Conservation (phyloP, 2,888 invertebrate species). For the Dicranocentrus wangi region DNA sequence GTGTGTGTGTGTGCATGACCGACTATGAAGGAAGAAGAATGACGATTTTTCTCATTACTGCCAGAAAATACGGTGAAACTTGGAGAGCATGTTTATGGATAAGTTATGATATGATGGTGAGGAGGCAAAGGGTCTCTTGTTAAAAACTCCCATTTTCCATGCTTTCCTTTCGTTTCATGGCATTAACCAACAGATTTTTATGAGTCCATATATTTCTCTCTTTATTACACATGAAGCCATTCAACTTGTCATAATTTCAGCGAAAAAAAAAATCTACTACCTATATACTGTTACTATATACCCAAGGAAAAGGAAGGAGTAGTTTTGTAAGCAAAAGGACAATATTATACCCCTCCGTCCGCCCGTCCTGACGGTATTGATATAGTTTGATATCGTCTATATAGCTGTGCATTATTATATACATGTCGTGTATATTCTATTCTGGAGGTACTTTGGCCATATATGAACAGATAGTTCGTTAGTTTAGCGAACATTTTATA, state of each 20-base stretch:
- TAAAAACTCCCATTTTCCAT: constrained; percentile 36
- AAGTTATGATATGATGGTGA: constrained; percentile 33
- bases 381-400: too few relatives aligned
- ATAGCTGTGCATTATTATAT: too few relatives aligned
- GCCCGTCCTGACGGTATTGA: too few relatives aligned
- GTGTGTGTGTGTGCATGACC: constrained; percentile 24
- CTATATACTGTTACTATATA: not conserved
- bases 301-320: not conserved
- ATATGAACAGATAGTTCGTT: too few relatives aligned
- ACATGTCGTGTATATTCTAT: too few relatives aligned
- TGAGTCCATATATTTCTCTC: constrained; percentile 50
- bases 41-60: constrained; percentile 52
- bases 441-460: too few relatives aligned
- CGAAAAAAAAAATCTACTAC: constrained; percentile 17
- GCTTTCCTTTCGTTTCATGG: not conserved
- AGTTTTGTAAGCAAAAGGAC: too few relatives aligned
- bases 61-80: constrained; percentile 34
- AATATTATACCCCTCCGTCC: too few relatives aligned
- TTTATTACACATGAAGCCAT: constrained; percentile 54
- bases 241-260: constrained; percentile 56
- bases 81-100: constrained; percentile 41
- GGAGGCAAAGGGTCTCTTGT: constrained; percentile 29
- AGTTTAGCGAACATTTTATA: too few relatives aligned
- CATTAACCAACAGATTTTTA: constrained; percentile 39
- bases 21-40: constrained; percentile 34